Conservation (phyloP, 2,797 vertebrate species). For the Sebastes minor region DNA sequence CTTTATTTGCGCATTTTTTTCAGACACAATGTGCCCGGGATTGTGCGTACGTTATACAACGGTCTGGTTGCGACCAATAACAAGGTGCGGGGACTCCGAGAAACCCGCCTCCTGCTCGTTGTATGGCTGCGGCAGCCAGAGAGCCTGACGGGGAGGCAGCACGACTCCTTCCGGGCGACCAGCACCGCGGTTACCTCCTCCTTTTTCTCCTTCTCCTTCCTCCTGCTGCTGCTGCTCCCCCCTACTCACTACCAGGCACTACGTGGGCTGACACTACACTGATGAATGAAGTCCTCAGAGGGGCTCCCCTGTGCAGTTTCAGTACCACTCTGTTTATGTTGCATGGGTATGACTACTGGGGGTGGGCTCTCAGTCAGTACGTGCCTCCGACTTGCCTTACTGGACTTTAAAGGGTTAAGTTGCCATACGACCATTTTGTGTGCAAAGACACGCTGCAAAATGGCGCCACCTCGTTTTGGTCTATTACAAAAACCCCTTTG, state of each 20-base stretch:
- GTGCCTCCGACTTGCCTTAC: not conserved
- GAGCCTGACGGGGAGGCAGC: slow-evolving; percentile 22
- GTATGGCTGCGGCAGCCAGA: slow-evolving; percentile 23
- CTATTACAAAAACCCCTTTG: not conserved
- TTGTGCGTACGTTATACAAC: slow-evolving; percentile 48
- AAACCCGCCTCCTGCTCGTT: slow-evolving; percentile 35
- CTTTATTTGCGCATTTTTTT: slow-evolving; percentile 56
- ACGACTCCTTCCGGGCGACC: slow-evolving; percentile 55
- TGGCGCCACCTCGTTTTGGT: slow-evolving; percentile 53
- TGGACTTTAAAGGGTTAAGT: slow-evolving; percentile 69
- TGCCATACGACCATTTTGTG: slow-evolving; percentile 70
- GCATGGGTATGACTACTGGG: not conserved
- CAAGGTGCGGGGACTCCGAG: not conserved
- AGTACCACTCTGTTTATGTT: not conserved
- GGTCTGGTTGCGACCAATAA: slow-evolving; percentile 60
- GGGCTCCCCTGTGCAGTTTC: not conserved
- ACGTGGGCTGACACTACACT: not conserved
- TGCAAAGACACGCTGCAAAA: slow-evolving; percentile 54
- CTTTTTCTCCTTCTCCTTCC: too few relatives aligned
- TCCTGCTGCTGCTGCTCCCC: slow-evolving; percentile 16
- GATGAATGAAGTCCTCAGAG: slow-evolving; percentile 2
- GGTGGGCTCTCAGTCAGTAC: not conserved
- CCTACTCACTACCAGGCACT: not conserved
- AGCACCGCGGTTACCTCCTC: slow-evolving; percentile 1
- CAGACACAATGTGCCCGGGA: slow-evolving; percentile 61